Base-by-base conservation (phyloP, 1,140 invertebrate genomes). In the Megathymus violae region DNA sequence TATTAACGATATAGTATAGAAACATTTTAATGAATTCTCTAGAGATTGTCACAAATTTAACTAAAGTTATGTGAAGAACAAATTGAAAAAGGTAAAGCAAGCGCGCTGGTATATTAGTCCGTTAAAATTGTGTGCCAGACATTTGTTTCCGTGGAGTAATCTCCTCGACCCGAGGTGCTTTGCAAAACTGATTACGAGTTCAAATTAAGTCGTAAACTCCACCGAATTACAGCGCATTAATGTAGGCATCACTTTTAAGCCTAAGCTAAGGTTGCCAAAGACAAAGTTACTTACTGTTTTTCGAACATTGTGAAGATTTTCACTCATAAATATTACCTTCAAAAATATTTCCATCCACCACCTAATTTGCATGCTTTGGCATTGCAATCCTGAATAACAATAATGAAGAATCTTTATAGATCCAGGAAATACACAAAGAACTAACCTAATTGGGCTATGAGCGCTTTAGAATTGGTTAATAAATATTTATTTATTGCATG, bases 171-270 rank as follows among this genome's bases (percentile, higher is more conserved):
- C 74, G 77, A 81, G 81, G 76, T 74, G 82, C 71, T 76, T 74
- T 74, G 74, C 72, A 77, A 80, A 88, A 88, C 80, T 88, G 85
- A 88, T 88, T 85, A 85, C 81, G 80, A 82, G 76, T 79, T 71
- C 72, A 85, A 88, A 88, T 88, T 84, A 88, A 88, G 85, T 79
- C 85, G 82, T 88, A 85, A 85, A 88, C 74, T 85, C 70, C 70
- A 70, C 74, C 76, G 76, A 85, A 80, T 85, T 85, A 85, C 75
- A 70, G 56, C 72, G 67, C 76, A 78, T 84, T 81, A 80, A 80
- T 76, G 72, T 68, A 62, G 68, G 50, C 47, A 62, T 64, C 44
- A 56, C 68, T 65, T 67, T 70, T 62, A 59, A 64, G 46, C 58
- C 50, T 44, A 60, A 51, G 51, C 65, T 62, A 62, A 62, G 13